Evolutionary conservation across 2,888 invertebrate genomes (phyloP).

Genomic region (Drosophila melanosoma): DNA sequence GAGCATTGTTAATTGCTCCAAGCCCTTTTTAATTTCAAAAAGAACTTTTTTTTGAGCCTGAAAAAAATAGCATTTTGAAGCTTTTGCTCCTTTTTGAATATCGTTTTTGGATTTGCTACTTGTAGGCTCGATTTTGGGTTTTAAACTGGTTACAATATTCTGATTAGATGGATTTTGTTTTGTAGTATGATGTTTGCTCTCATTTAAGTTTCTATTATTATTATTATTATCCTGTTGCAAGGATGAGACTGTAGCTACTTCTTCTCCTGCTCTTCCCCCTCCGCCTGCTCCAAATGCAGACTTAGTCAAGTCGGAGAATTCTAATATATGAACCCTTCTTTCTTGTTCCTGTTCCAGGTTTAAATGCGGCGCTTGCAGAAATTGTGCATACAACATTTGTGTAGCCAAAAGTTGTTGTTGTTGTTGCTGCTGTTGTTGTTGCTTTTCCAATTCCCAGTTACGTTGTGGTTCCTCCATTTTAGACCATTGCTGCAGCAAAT

Average conservation of each 20-base stretch:
- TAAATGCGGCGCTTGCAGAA: constrained; percentile 57
- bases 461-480: constrained; percentile 37
- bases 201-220: constrained; percentile 33
- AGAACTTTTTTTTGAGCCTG: constrained; percentile 79
- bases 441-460: constrained; percentile 21
- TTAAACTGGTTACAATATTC: not conserved
- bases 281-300: constrained; percentile 8
- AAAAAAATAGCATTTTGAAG: constrained; percentile 69
- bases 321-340: constrained; percentile 30
- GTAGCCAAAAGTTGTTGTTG: constrained; percentile 67
- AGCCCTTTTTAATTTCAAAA: constrained; percentile 83
- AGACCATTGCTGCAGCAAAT: constrained; percentile 56
- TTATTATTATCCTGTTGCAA: constrained; percentile 52
- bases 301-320: constrained; percentile 41
- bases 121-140: not conserved
- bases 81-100: not conserved
- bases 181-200: not conserved
- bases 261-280: constrained; percentile 7
- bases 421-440: constrained; percentile 52
- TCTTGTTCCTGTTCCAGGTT: constrained; percentile 23
- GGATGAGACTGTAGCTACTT: constrained; percentile 3
- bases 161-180: not conserved
- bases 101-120: constrained; percentile 16
- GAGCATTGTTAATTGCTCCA: constrained; percentile 78
- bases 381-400: constrained; percentile 78